Base-by-base conservation (phyloP, 2,113 vertebrate species). In the Clarias magur region DNA sequence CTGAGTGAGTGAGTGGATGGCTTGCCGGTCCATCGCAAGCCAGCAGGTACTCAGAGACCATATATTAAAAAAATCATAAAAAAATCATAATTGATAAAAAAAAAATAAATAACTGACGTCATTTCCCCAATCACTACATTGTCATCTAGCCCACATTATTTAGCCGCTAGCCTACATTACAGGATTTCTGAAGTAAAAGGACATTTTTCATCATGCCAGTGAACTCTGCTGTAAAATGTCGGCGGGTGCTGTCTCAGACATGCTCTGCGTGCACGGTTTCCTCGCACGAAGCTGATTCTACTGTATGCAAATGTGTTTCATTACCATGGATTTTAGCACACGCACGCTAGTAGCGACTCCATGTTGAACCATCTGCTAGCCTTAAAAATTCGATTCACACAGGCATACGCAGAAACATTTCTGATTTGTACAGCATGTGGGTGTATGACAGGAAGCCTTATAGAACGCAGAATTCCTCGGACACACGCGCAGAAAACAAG, bases 351-450 rank as follows among this genome's bases (percentile, higher is more conserved):
- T 27, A 83, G 63, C 38, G 56, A 56, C 72, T 85, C 60, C 4
- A 56, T 34, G 62, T 27, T 34, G 23, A 80, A 79, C 60, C 85
- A 86, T 86, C 76, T 80, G 85, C 53, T n/a, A 23, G 59, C 19
- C 10, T 53, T 5, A 25, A 67, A 53, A 23, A 75, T 23, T 76
- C 13, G n/a, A 75, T 75, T 72, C 23, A 34, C 4, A 34, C 83
- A 27, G 53, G 17, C 30, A 57, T 65, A 90, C 88, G 91, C 91
- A 91, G 93, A 93, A 94, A 94, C 90, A 91, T 89, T 88, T 94
- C 93, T 93, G 94, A 94, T 94, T 93, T 92, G 91, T 89, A 38
- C 34, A 38, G 34, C 2, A 87, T 76, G 89, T 34, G 91, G 87
- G 83, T 84, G 86, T 88, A 82, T 87, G 89, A 88, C 89, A 88